Evolutionary conservation across 2,797 vertebrate genomes (phyloP).

Genomic region (Chlorospingus semifuscus): DNA sequence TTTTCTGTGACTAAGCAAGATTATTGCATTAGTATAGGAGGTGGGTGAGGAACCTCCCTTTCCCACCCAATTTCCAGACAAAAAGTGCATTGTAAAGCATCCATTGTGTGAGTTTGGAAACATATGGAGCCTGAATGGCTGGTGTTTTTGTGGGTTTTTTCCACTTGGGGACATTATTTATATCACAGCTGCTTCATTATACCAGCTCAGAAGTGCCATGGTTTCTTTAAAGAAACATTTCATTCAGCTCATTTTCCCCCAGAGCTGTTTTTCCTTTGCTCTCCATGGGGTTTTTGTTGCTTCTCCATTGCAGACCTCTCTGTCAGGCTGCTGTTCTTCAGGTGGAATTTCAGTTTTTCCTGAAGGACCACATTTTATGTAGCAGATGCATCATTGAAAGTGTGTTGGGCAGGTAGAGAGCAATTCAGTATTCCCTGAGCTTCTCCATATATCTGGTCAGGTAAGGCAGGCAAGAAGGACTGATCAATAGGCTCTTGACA

Average conservation of each 20-base stretch:
- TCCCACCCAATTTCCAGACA: background rate
- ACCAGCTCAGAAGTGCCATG: background rate
- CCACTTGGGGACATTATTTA: background rate
- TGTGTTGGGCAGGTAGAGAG: background rate
- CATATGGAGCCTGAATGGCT: background rate
- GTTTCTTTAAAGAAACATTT: background rate
- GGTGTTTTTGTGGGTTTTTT: background rate
- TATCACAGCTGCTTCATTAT: background rate
- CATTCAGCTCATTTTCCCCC: background rate
- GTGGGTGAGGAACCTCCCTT: background rate
- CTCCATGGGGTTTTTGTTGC: background rate
- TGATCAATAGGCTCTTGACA: background rate
- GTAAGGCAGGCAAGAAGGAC: background rate
- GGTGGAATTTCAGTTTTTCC: background rate
- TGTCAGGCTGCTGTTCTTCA: background rate
- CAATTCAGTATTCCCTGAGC: background rate
- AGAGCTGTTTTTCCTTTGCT: background rate
- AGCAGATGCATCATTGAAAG: background rate
- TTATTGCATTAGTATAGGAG: background rate
- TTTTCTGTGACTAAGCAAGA: conserved; percentile 9
- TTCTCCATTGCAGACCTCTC: background rate
- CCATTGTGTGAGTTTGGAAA: background rate
- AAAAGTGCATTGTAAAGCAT: background rate
- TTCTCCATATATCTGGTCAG: background rate
- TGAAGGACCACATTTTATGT: background rate